Evolutionary conservation across 2,113 vertebrate species (phyloP), one percentile per base, ranked within the genome.

Genomic region (Odontesthes bonariensis): DNA sequence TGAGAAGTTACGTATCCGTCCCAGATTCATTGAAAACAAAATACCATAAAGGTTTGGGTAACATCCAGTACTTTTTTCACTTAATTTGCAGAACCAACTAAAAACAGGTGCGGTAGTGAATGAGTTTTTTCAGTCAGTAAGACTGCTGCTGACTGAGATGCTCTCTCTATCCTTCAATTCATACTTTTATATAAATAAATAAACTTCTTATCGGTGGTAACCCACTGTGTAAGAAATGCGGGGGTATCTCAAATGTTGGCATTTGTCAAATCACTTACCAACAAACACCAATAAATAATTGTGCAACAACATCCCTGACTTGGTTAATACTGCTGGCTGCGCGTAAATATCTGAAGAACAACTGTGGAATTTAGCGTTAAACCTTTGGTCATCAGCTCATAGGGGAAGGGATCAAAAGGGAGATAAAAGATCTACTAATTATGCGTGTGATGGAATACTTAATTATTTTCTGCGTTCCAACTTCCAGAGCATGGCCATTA

Each of bases 41-140:
- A 27, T 1, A 27, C 27, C 27, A 27, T 27, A 27, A 27, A 27
- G 27, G 1, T 27, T 27, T 27, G 40, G 3, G 8, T 2, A 3
- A 12, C 40, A 42, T 42, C 40, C 40, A 42, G 42, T 44, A 14
- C 13, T 44, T 12, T n/a, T 42, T 12, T 42, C 27, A 59, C 55
- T 35, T 38, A 53, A 79, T 73, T 7, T 60, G 52, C 64, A 38
- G 53, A 33, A 52, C 53, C 55, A 73, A 83, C 63, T 83, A 33
- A 23, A 83, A 83, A 73, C 74, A 87, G 69, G 74, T 76, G 79
- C 38, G 61, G 32, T 56, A 55, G 58, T 32, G 7, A 42, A 2
- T 52, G 20, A 64, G 19, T 19, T 70, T 71, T 72, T 62, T 20
- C n/a, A n/a, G 51, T 14, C 17, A 44, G 69, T 44, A 27, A 73